A percentile compares a stretch with the other conserved stretches of the same genome.
Evolutionary conservation across 2,888 invertebrate genomes (phyloP).

Genomic region (Andrena bicolor): DNA sequence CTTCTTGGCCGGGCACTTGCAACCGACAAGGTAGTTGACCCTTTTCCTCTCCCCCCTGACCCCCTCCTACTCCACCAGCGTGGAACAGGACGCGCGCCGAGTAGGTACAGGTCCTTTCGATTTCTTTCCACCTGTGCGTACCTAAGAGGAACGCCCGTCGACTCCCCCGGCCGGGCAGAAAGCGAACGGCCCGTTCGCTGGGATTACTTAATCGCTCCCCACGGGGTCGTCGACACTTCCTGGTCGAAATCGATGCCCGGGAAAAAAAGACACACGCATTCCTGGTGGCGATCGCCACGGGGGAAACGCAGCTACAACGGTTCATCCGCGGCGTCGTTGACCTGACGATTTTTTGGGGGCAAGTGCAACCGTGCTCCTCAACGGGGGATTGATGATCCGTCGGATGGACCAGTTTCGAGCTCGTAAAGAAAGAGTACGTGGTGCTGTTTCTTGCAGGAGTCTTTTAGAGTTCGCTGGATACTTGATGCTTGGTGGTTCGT

Average conservation of each 20-base stretch:
- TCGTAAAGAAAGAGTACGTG: too few relatives aligned
- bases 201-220: constrained; percentile 49
- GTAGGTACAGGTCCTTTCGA: constrained; percentile 61
- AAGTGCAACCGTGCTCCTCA: not conserved
- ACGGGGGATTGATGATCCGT: not conserved
- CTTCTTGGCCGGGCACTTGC: constrained; percentile 64
- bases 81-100: constrained; percentile 19
- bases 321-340: constrained; percentile 50
- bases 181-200: constrained; percentile 1
- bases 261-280: constrained; percentile 26
- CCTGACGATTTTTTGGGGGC: constrained; percentile 28
- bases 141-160: constrained; percentile 21
- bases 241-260: constrained; percentile 14
- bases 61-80: constrained; percentile 20
- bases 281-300: constrained; percentile 50
- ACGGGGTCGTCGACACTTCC: constrained; percentile 46
- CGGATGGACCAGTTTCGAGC: not conserved
- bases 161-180: constrained; percentile 12
- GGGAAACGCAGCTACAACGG: constrained; percentile 59
- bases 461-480: not conserved
- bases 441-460: too few relatives aligned
- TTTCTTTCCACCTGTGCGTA: constrained; percentile 57
- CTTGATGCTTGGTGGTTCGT: not conserved
- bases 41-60: constrained; percentile 43
- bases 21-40: constrained; percentile 67